Conservation (phyloP, 2,888 invertebrate genomes). For the Tetranychus truncatus region DNA sequence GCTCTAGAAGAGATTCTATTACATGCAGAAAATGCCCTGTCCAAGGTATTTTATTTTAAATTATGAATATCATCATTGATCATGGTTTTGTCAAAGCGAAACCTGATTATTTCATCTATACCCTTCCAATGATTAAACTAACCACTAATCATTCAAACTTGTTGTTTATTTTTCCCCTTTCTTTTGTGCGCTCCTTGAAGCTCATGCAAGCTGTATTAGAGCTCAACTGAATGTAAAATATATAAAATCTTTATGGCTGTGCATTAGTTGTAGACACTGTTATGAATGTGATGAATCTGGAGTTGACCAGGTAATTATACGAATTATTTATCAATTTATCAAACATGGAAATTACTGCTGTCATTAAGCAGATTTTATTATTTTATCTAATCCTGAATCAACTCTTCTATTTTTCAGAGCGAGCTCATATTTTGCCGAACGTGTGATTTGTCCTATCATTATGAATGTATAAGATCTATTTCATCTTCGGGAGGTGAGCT, state of each 20-base stretch:
- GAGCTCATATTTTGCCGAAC: neutral
- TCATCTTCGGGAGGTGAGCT: too few species aligned
- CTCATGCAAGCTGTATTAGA: neutral
- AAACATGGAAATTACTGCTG: too few species aligned
- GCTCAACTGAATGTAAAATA: neutral
- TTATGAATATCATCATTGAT: neutral
- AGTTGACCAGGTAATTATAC: neutral
- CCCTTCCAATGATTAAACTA: neutral
- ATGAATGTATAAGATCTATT: neutral
- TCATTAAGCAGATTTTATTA: too few species aligned
- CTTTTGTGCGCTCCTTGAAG: neutral
- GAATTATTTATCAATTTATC: too few species aligned
- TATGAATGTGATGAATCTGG: neutral
- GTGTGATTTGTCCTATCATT: neutral
- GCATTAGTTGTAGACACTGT: neutral
- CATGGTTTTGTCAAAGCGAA: neutral
- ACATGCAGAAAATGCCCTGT: neutral
- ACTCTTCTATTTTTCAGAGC: neutral
- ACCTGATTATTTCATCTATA: neutral
- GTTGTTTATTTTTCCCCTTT: neutral
- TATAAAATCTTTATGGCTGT: neutral
- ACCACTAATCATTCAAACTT: neutral
- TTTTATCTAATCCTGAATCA: too few species aligned
- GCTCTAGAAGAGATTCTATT: neutral
- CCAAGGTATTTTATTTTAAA: neutral